Evolutionary conservation across 2,113 vertebrate genomes (phyloP).

Genomic region (Dipodomys spectabilis): DNA sequence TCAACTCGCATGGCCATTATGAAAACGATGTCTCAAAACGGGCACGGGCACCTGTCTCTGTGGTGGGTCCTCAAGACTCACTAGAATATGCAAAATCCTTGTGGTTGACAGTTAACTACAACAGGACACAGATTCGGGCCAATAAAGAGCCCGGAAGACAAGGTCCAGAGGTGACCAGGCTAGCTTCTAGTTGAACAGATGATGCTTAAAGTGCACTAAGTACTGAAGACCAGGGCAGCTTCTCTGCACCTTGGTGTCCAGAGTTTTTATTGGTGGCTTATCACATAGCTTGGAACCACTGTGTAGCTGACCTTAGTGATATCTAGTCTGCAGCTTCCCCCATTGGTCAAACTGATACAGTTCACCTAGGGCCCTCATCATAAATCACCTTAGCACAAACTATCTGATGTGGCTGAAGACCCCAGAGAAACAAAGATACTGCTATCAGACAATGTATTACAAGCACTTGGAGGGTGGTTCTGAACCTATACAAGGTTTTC

Average conservation of each 20-base stretch:
- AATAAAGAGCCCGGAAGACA: not conserved
- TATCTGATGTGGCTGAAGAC: not conserved
- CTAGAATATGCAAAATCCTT: not conserved
- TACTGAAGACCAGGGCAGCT: not conserved
- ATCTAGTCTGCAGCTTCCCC: not conserved
- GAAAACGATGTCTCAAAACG: not conserved
- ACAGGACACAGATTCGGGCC: not conserved
- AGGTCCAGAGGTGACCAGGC: not conserved
- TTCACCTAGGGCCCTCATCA: not conserved
- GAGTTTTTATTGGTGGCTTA: not conserved
- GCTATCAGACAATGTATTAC: not conserved
- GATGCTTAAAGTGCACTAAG: not conserved
- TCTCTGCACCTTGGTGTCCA: not conserved
- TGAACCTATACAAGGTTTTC: not conserved
- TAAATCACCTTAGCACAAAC: constrained; percentile 33
- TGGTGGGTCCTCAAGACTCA: not conserved
- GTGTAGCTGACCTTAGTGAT: not conserved
- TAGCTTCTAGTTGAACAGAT: not conserved
- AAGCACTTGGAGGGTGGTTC: not conserved
- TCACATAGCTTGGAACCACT: not conserved
- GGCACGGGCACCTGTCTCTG: not conserved
- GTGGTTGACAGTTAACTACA: not conserved
- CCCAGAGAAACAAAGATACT: not conserved
- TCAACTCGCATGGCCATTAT: not conserved
- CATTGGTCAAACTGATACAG: constrained; percentile 25